Percentiles rank a stretch among this genome's conserved stretches.
phyloP scores from a whole-genome alignment of 2,888 invertebrate species.

The Drosophila barbarae region DNA sequence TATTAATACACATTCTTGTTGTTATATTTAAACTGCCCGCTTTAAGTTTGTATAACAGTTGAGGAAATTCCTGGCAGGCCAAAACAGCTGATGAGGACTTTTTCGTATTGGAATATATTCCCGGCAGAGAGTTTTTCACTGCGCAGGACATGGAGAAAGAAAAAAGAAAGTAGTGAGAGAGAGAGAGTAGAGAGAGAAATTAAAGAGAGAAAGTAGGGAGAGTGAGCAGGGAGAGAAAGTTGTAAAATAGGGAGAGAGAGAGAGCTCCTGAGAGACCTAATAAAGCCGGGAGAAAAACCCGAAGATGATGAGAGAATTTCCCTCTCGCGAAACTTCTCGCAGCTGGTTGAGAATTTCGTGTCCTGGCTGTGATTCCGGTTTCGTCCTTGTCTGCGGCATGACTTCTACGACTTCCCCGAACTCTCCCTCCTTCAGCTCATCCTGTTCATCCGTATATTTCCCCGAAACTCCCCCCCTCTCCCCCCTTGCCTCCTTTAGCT shows the following conservation, averaged over 20 bases:
- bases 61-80: background rate
- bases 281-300: conserved; percentile 1
- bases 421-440: background rate
- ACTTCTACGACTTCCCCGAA: background rate
- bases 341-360: conserved; percentile 9
- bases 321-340: conserved; percentile 9
- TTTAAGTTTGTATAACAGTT: conserved; percentile 53
- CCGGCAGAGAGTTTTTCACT: background rate
- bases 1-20: background rate
- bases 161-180: background rate
- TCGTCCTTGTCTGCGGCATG: conserved; percentile 32
- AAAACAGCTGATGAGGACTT: conserved; percentile 45
- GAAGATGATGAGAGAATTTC: background rate
- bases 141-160: conserved; percentile 49
- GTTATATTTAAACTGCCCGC: conserved; percentile 20
- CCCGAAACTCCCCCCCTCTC: background rate
- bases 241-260: background rate
- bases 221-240: background rate
- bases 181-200: background rate
- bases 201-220: background rate
- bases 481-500: background rate
- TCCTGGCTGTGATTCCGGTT: conserved; percentile 32
- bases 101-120: background rate
- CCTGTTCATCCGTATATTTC: background rate
- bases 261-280: background rate